These are phyloP conservation scores for Fragariocoptes setiger DNA, from an alignment of 1,140 invertebrate species.

Conservation along the genomic window DNA sequence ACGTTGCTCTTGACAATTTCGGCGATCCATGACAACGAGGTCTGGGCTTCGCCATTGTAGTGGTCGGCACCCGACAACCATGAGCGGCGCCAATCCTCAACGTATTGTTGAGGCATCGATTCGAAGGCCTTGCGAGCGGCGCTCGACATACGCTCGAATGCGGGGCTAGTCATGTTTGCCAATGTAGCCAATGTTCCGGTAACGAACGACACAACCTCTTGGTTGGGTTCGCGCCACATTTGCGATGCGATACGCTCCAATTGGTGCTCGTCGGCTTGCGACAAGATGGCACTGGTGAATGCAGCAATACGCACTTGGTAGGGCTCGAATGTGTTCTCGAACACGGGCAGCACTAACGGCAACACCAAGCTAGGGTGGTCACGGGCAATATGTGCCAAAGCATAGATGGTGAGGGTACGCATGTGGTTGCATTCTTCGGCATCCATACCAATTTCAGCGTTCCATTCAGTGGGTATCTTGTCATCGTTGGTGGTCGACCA, in stretches of 20 bases:
- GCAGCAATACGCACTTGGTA: conserved; percentile 11
- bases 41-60: conserved; percentile 6
- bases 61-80: conserved; percentile 2
- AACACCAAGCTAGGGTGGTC: conserved; percentile 6
- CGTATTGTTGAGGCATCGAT: conserved; percentile 1
- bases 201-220: conserved; percentile 10
- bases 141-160: conserved; percentile 3
- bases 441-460: not conserved
- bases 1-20: conserved; percentile 7
- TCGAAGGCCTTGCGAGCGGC: conserved; percentile 2
- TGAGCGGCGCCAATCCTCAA: conserved; percentile 5
- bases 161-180: conserved; percentile 8
- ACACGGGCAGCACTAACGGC: conserved; percentile 10
- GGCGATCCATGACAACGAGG: conserved; percentile 1
- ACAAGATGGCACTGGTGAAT: conserved; percentile 8
- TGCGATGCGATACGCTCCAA: conserved; percentile 10
- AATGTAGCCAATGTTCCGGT: conserved; percentile 5
- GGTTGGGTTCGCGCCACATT: conserved; percentile 8
- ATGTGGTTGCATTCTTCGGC: conserved; percentile 7
- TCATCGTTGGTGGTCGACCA: not conserved
- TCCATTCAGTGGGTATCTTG: conserved; percentile 2
- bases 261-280: conserved; percentile 6
- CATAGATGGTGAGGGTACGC: conserved; percentile 9
- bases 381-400: conserved; percentile 5
- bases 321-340: conserved; percentile 10